Conservation (phyloP, 2,797 vertebrate genomes). For the Enteromius treurensis region DNA sequence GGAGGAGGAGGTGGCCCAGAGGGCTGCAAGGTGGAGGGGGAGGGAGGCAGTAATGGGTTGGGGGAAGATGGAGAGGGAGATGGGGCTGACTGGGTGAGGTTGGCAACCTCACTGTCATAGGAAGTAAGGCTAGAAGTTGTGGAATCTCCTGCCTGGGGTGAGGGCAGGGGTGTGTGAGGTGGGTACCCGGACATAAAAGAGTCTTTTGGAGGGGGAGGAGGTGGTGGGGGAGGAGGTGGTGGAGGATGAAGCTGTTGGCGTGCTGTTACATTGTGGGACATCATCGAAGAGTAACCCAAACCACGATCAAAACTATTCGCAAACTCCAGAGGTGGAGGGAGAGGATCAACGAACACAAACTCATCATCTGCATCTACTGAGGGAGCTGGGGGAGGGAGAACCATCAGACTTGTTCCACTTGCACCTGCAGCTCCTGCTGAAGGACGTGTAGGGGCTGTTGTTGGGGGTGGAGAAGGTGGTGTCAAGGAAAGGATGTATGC, state of each 20-base stretch:
- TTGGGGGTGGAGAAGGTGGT: slow-evolving; percentile 75
- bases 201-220: slow-evolving; percentile 74
- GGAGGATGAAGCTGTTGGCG: slow-evolving; percentile 69
- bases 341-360: slow-evolving; percentile 88
- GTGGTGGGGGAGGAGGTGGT: slow-evolving; percentile 70
- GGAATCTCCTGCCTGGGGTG: slow-evolving; percentile 86
- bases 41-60: slow-evolving; percentile 70
- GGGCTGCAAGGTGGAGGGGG: slow-evolving; percentile 74
- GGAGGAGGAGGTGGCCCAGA: slow-evolving; percentile 74
- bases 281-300: slow-evolving; percentile 64
- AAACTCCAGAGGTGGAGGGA: slow-evolving; percentile 90
- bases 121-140: slow-evolving; percentile 92
- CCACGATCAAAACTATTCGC: slow-evolving; percentile 89
- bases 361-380: slow-evolving; percentile 91
- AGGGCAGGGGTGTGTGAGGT: slow-evolving; percentile 73
- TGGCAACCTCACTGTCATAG: slow-evolving; percentile 94
- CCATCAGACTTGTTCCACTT: slow-evolving; percentile 80
- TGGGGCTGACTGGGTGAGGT: slow-evolving; percentile 84
- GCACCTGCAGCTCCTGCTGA: slow-evolving; percentile 52
- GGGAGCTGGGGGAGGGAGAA: slow-evolving; percentile 89
- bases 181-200: slow-evolving; percentile 70
- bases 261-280: slow-evolving; percentile 52
- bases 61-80: slow-evolving; percentile 77
- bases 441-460: slow-evolving; percentile 64
- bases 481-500: slow-evolving; percentile 77